phyloP scores from a whole-genome alignment of 1,140 invertebrate species.

The Meloidogyne chitwoodi region DNA sequence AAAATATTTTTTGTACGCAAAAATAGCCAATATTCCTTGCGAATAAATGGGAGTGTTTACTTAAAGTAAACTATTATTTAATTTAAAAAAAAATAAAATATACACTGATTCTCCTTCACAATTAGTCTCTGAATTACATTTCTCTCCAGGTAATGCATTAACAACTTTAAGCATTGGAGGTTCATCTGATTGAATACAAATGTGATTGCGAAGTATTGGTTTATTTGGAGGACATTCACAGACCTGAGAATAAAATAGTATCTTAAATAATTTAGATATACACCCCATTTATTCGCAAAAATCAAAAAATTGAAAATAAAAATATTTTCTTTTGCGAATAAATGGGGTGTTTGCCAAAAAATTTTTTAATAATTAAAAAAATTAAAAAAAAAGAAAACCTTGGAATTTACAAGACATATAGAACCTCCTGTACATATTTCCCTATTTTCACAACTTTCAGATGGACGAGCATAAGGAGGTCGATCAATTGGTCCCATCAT shows the following conservation, averaged over 20 bases:
- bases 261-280: too few species aligned
- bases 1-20: too few species aligned
- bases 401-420: constrained; percentile 30
- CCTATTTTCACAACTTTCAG: constrained; percentile 42
- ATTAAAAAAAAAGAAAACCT: neutral
- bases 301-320: too few species aligned
- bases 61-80: too few species aligned
- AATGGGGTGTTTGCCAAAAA: too few species aligned
- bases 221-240: constrained; percentile 49
- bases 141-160: constrained; percentile 38
- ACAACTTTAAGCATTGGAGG: constrained; percentile 22
- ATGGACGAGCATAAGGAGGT: constrained; percentile 41
- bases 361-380: constrained; percentile 14
- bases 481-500: neutral
- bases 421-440: constrained; percentile 52
- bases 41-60: too few species aligned
- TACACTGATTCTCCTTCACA: constrained; percentile 48
- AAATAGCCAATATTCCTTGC: too few species aligned
- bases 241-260: too few species aligned
- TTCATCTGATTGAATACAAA: constrained; percentile 42
- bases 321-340: too few species aligned
- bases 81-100: neutral
- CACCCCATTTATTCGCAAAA: too few species aligned
- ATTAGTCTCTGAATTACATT: constrained; percentile 37
- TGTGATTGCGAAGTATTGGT: constrained; percentile 46